These are phyloP conservation scores for Hemitrygon akajei DNA, from an alignment of 2,797 vertebrate species.

Conservation along the genomic window DNA sequence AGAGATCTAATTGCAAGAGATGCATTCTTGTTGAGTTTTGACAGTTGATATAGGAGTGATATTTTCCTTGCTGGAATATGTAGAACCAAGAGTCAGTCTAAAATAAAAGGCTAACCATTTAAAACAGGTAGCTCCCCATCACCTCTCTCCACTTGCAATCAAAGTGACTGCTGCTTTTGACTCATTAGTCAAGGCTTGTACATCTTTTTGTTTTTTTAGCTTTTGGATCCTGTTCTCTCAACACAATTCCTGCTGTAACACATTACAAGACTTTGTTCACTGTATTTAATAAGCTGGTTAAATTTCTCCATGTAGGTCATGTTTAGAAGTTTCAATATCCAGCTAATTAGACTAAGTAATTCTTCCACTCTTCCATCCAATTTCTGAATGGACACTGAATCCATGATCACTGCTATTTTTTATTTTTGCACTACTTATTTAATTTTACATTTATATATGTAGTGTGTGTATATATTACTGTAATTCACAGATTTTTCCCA, in stretches of 20 bases:
- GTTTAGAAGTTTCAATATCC: not conserved
- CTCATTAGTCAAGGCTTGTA: not conserved
- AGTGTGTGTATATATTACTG: no score
- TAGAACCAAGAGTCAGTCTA: no score
- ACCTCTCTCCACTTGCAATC: not conserved
- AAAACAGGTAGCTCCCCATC: not conserved
- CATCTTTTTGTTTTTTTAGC: not conserved
- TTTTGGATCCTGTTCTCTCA: not conserved
- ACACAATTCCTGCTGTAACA: not conserved
- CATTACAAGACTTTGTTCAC: not conserved
- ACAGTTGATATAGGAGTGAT: no score
- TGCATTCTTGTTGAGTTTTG: no score
- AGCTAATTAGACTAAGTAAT: not conserved
- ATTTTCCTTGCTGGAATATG: no score
- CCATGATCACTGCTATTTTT: no score
- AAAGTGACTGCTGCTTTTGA: not conserved
- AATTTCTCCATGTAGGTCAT: not conserved
- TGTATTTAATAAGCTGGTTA: not conserved
- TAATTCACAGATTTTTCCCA: no score
- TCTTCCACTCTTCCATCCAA: no score
- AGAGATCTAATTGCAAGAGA: no score
- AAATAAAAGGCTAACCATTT: not conserved
- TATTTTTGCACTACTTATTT: no score
- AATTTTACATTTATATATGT: no score
- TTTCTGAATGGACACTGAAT: no score